Percentiles rank a stretch among this genome's conserved stretches.
Conservation (phyloP, 2,113 vertebrate species). For the Heloderma charlesbogerti region DNA sequence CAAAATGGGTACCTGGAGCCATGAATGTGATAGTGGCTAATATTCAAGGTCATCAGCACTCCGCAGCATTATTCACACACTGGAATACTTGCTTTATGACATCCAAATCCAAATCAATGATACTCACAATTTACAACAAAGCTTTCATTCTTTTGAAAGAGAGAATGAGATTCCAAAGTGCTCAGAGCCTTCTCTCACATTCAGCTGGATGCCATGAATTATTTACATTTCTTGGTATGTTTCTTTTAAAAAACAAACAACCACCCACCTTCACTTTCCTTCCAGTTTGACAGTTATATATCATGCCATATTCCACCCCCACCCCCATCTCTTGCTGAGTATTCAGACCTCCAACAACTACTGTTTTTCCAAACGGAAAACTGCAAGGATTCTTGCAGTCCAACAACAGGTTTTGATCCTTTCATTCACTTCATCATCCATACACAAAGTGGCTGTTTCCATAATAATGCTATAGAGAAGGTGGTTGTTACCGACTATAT, state of each 20-base stretch:
- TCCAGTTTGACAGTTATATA: constrained; percentile 58
- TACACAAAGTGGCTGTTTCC: constrained; percentile 71
- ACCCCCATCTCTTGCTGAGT: constrained; percentile 62
- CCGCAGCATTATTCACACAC: constrained; percentile 45
- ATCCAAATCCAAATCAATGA: constrained; percentile 54
- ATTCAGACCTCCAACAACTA: constrained; percentile 55
- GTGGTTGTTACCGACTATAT: constrained; percentile 26
- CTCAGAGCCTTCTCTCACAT: constrained; percentile 45
- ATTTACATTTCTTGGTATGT: constrained; percentile 71
- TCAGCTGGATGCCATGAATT: constrained; percentile 68
- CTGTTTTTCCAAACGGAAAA: constrained; percentile 68
- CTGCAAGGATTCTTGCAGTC: constrained; percentile 59
- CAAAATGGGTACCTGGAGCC: constrained; percentile 39
- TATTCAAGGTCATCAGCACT: constrained; percentile 45
- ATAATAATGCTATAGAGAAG: constrained; percentile 66
- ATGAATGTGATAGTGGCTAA: constrained; percentile 23
- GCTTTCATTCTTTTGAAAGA: constrained; percentile 54
- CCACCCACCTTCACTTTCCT: constrained; percentile 12
- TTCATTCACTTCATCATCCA: constrained; percentile 67
- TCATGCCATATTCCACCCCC: constrained; percentile 38
- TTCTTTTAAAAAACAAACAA: constrained; percentile 6
- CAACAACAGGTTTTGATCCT: constrained; percentile 64
- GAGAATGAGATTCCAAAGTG: constrained; percentile 65
- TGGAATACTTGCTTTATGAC: constrained; percentile 40
- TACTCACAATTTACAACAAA: constrained; percentile 48